Base-by-base conservation (phyloP, 2,888 invertebrate genomes). In the Magallana nippona region DNA sequence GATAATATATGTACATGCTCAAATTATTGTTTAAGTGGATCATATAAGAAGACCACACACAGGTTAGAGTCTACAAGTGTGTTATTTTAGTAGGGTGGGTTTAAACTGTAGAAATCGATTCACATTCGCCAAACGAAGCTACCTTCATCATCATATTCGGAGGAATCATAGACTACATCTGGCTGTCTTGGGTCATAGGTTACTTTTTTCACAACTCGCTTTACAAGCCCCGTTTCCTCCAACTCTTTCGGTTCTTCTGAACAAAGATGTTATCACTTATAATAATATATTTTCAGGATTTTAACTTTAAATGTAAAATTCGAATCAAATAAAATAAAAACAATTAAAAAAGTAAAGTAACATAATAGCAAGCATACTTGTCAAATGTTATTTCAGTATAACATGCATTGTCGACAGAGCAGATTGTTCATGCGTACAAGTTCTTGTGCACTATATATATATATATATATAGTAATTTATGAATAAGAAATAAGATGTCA, bases 121-220 rank as follows among this genome's bases (percentile, higher is more conserved):
- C 22, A 56, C 82, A 79, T 27, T 63, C 79, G n/a, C 55, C 82
- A 78, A 58, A 58, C 55, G 63, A 82, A 55, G 62, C 81, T 88
- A 88, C 88, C 87, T 89, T 86, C 85, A 62, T 83, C 87, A 80
- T 82, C 83, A 60, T 86, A 82, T 44, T 83, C 84, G 60, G 77
- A 81, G 17, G 82, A 83, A 56, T 83, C 63, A 80, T 77, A 63
- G 57, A 83, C 57, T 19, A 83, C 80, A n/a, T 56, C 58, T 5
- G 83, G 81, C 56, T 83, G 80, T 15, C 80, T 63, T 71, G 89
- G 88, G 19, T 84, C 85, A 82, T 90, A 90, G 10, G 87, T 85
- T 63, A 91, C 90, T 83, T 91, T 92, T 63, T 88, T 91, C 17
- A 92, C 90, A n/a, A 85, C 80, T 79, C 92, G 86, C 81, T 90